Conservation (phyloP, 2,797 vertebrate species). For the Gadopsis marmoratus region DNA sequence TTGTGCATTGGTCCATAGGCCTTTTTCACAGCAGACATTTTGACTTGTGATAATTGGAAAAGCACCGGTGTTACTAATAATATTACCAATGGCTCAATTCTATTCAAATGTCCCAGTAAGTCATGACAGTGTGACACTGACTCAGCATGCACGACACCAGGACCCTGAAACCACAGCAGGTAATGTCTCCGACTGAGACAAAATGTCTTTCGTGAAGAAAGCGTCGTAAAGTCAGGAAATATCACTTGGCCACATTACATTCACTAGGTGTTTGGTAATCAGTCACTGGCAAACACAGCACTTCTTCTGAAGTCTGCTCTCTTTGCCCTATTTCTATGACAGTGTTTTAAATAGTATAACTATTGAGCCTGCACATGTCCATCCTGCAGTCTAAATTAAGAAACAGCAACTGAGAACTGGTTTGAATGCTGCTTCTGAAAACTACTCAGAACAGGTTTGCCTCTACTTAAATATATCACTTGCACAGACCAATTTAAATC, state of each 20-base stretch:
- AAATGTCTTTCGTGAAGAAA: neutral
- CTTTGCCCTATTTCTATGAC: neutral
- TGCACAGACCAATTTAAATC: neutral
- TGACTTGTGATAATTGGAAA: neutral
- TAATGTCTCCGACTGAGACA: neutral
- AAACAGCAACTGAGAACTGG: neutral
- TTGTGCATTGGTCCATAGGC: neutral
- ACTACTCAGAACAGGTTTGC: neutral
- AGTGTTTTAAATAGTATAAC: neutral
- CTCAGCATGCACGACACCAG: neutral
- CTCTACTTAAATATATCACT: neutral
- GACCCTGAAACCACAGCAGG: neutral
- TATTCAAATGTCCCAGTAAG: constrained; percentile 2
- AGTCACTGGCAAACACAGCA: neutral
- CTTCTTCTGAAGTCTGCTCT: neutral
- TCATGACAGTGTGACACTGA: constrained; percentile 10
- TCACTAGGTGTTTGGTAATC: neutral
- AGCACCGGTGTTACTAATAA: neutral
- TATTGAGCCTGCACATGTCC: neutral
- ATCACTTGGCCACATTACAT: neutral
- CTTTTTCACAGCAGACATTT: neutral
- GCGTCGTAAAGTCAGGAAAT: neutral
- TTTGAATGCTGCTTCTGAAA: neutral
- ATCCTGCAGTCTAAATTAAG: neutral
- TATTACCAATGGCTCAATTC: neutral